Percentiles rank a stretch among this genome's conserved stretches.
Evolutionary conservation across 2,113 vertebrate species (phyloP).

Genomic region (Mustela nigripes): DNA sequence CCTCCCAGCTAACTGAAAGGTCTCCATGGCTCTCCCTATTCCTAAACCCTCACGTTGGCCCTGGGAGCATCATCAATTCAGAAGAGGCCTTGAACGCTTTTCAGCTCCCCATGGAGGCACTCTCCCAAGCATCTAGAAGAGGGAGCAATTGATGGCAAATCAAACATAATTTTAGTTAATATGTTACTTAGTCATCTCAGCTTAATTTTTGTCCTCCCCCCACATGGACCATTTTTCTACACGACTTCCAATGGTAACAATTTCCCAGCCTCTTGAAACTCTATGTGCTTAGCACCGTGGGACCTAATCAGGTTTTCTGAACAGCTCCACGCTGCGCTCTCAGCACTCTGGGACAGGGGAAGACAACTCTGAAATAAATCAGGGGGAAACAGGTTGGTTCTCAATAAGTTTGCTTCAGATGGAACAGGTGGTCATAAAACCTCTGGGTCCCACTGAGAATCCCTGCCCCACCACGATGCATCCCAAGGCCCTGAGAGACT

Average conservation of each 20-base stretch:
- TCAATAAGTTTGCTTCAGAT: slow-evolving; percentile 56
- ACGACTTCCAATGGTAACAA: slow-evolving; percentile 72
- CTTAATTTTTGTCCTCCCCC: slow-evolving; percentile 78
- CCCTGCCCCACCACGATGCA: not conserved
- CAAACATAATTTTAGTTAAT: slow-evolving; percentile 87
- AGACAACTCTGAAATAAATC: slow-evolving; percentile 65
- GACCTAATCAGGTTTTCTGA: slow-evolving; percentile 78
- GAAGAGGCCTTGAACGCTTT: slow-evolving; percentile 81
- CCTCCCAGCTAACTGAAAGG: slow-evolving; percentile 82
- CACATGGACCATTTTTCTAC: slow-evolving; percentile 63
- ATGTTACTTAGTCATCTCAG: slow-evolving; percentile 82
- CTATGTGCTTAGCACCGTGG: slow-evolving; percentile 69
- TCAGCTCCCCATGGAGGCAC: slow-evolving; percentile 81
- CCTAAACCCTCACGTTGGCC: slow-evolving; percentile 83
- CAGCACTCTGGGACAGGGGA: slow-evolving; percentile 62
- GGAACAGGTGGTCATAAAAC: slow-evolving; percentile 43
- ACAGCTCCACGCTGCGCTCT: slow-evolving; percentile 57
- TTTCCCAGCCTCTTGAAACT: slow-evolving; percentile 80
- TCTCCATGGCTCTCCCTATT: slow-evolving; percentile 80
- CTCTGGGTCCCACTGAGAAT: slow-evolving; percentile 36
- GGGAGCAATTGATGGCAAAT: slow-evolving; percentile 86
- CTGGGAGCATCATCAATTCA: slow-evolving; percentile 81
- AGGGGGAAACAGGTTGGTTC: slow-evolving; percentile 55
- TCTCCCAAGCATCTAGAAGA: slow-evolving; percentile 82
- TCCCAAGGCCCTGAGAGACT: slow-evolving; percentile 28